A percentile compares a stretch with the other conserved stretches of the same genome.
These are phyloP conservation scores for Cylindroiulus punctatus DNA, from an alignment of 2,888 invertebrate genomes.

Conservation along the genomic window DNA sequence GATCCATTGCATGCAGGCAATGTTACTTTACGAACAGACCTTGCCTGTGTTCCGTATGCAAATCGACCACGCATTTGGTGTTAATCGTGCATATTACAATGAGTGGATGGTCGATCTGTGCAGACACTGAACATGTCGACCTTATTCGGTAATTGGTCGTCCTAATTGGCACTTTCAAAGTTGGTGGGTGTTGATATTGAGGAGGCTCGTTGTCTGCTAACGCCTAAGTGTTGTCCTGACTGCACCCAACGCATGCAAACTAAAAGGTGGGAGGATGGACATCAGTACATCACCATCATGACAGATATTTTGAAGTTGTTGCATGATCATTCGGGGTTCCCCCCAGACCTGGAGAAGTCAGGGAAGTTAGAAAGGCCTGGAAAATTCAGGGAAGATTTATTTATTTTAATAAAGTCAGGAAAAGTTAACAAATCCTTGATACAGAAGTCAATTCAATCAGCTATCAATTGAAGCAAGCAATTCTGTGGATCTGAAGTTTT, in stretches of 20 bases:
- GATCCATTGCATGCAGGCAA: not conserved
- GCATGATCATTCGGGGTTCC: no score
- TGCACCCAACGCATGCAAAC: not conserved
- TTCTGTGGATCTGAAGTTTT: no score
- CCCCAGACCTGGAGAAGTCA: no score
- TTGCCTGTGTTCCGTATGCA: not conserved
- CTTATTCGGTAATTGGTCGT: not conserved
- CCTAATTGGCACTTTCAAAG: constrained; percentile 12
- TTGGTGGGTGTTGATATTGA: constrained; percentile 11
- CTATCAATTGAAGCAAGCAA: no score
- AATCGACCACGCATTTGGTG: not conserved
- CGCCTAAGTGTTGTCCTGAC: not conserved
- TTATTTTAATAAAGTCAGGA: no score
- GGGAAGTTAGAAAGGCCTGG: no score
- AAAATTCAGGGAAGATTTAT: no score
- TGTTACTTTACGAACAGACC: not conserved
- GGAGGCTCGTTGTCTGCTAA: not conserved
- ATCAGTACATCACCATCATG: no score
- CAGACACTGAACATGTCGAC: not conserved
- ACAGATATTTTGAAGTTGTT: no score
- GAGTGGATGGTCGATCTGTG: not conserved
- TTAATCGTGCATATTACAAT: not conserved
- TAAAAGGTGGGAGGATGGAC: not conserved
- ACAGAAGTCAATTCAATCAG: no score
- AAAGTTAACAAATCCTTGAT: no score